Conservation (phyloP, 2,888 invertebrate species). For the Andrena hattorfiana region DNA sequence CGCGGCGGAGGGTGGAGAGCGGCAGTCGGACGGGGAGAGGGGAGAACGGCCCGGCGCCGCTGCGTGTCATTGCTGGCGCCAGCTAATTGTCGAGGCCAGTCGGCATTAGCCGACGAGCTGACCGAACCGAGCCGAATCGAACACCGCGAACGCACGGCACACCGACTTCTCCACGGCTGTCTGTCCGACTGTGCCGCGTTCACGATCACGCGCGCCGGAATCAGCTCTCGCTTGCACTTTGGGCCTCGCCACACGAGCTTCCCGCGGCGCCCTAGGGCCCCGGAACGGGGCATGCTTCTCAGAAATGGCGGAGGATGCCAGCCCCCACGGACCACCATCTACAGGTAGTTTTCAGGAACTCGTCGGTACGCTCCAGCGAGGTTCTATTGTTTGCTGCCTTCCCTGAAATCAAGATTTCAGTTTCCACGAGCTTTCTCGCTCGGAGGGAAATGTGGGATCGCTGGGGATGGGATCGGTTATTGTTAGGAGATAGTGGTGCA, state of each 20-base stretch:
- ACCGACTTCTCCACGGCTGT: conserved; percentile 37
- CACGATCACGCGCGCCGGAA: conserved; percentile 19
- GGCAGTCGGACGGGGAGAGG: conserved; percentile 43
- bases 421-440: background rate
- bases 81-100: conserved; percentile 84
- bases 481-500: background rate
- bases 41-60: conserved; percentile 79
- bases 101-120: conserved; percentile 79
- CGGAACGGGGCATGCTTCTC: conserved; percentile 18
- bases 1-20: conserved; percentile 25
- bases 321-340: background rate
- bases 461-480: background rate
- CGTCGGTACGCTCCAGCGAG: background rate
- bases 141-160: conserved; percentile 27
- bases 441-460: background rate
- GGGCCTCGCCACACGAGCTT: conserved; percentile 1
- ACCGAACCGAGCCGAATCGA: conserved; percentile 75
- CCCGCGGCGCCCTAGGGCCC: conserved; percentile 5
- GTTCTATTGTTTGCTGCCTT: conserved; percentile 18
- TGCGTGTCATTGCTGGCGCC: conserved; percentile 84
- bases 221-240: conserved; percentile 8
- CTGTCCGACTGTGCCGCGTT: conserved; percentile 11
- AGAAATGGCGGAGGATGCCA: conserved; percentile 19
- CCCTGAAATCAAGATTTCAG: conserved; percentile 24
- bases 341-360: conserved; percentile 48